A percentile compares a stretch with the other conserved stretches of the same genome.
phyloP scores from a whole-genome alignment of 2,113 vertebrate species.

The Puffinus mauretanicus region DNA sequence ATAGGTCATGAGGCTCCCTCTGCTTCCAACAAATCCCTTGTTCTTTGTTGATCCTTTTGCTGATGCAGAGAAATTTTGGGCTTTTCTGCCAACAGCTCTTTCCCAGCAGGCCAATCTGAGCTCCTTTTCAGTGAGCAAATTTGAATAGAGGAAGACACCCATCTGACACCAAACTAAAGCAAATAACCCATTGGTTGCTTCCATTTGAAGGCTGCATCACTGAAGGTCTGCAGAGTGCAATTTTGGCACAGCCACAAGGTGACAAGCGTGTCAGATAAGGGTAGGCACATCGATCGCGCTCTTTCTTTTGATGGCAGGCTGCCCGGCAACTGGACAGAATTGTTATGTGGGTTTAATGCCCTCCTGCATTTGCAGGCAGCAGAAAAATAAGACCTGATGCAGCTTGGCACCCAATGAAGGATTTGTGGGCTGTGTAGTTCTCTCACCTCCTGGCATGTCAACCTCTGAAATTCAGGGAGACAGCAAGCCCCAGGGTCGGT shows the following conservation, averaged over 20 bases:
- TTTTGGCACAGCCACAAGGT: background rate
- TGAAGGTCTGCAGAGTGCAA: background rate
- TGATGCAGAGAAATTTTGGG: background rate
- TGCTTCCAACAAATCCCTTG: background rate
- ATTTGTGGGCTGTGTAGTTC: background rate
- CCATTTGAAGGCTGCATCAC: background rate
- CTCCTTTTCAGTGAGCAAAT: background rate
- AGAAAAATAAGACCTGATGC: background rate
- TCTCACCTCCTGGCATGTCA: background rate
- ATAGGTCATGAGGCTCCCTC: background rate
- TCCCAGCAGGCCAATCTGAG: background rate
- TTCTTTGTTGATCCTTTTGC: background rate
- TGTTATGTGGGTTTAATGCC: background rate
- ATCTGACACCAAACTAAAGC: background rate
- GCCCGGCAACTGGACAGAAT: background rate
- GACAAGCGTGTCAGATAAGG: background rate
- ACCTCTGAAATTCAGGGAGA: background rate
- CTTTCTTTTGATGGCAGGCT: background rate
- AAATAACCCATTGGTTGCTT: background rate
- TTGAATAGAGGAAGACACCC: background rate
- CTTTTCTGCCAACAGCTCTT: background rate
- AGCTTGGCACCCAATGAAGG: background rate
- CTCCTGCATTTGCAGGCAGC: background rate
- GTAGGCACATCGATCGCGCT: accelerated
- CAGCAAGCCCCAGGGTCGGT: background rate